These are phyloP conservation scores for Pseudochirops corinnae DNA, from an alignment of 2,797 vertebrate genomes.

Conservation along the genomic window DNA sequence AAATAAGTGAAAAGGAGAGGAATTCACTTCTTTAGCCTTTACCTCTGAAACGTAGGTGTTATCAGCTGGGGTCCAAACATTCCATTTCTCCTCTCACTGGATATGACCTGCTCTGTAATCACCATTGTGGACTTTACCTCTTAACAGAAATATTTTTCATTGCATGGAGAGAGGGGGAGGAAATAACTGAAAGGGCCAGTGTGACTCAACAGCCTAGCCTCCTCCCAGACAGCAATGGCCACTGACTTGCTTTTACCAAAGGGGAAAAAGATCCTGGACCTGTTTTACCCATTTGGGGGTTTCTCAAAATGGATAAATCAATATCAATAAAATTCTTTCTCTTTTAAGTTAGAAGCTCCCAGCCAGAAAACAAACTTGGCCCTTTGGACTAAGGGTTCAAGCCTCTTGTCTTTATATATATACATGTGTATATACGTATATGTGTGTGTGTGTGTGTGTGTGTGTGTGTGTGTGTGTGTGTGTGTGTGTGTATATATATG, in stretches of 20 bases:
- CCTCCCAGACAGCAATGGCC: background rate
- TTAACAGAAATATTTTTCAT: background rate
- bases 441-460: too few species aligned
- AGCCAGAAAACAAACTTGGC: background rate
- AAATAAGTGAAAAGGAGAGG: background rate
- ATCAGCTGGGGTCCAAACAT: background rate
- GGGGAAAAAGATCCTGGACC: background rate
- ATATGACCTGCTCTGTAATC: background rate
- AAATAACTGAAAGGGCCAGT: background rate
- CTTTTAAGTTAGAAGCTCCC: background rate
- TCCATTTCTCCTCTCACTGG: background rate
- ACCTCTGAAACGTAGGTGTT: background rate
- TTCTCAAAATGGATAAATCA: background rate
- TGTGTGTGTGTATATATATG: too few species aligned
- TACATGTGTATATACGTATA: too few species aligned
- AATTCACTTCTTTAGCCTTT: background rate
- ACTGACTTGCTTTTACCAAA: background rate
- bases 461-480: too few species aligned
- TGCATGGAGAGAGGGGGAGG: background rate
- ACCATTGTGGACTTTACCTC: background rate
- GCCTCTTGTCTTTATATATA: background rate
- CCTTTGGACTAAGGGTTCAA: background rate
- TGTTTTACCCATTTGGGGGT: background rate
- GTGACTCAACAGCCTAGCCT: background rate
- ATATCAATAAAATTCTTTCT: background rate